Percentiles rank a stretch among this genome's conserved stretches.
Evolutionary conservation across 37 sponge, comb jelly and placozoan genomes (phyloP).

Genomic region (Mnemiopsis leidyi): DNA sequence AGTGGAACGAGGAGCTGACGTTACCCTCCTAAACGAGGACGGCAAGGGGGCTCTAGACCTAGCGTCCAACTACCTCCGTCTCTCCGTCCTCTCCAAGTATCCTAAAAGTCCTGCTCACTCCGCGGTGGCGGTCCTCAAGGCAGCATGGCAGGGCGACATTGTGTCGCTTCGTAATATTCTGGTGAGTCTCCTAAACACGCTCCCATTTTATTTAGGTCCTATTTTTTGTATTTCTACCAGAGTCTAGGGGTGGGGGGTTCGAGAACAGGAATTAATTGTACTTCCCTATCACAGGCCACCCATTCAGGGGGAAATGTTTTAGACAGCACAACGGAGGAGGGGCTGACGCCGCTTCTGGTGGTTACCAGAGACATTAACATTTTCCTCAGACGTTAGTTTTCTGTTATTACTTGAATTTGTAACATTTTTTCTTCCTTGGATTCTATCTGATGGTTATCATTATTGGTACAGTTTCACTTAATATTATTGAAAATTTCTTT

Average conservation of each 20-base stretch:
- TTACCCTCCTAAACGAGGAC: constrained; percentile 35
- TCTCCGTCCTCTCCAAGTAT: constrained; percentile 24
- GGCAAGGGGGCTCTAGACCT: constrained; percentile 36
- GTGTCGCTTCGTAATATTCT: constrained; percentile 8
- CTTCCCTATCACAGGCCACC: constrained; percentile 23
- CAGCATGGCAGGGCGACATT: constrained; percentile 33
- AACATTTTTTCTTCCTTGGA: not conserved
- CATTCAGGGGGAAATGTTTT: not conserved
- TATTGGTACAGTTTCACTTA: too few relatives aligned
- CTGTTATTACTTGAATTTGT: not conserved
- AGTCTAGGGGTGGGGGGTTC: too few relatives aligned
- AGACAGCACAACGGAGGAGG: not conserved
- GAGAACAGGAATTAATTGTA: not conserved
- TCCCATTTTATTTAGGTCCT: too few relatives aligned
- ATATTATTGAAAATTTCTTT: too few relatives aligned
- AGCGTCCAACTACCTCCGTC: constrained; percentile 10
- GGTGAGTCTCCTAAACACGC: not conserved
- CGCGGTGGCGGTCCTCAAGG: constrained; percentile 14
- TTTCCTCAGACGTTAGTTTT: constrained; percentile 27
- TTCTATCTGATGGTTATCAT: not conserved
- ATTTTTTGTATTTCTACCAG: too few relatives aligned
- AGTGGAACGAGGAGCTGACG: constrained; percentile 36
- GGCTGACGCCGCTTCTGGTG: constrained; percentile 26
- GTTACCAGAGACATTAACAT: constrained; percentile 36
- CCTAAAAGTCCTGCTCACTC: constrained; percentile 14